Evolutionary conservation across 2,797 vertebrate genomes (phyloP).

Genomic region (Nyctibius grandis): DNA sequence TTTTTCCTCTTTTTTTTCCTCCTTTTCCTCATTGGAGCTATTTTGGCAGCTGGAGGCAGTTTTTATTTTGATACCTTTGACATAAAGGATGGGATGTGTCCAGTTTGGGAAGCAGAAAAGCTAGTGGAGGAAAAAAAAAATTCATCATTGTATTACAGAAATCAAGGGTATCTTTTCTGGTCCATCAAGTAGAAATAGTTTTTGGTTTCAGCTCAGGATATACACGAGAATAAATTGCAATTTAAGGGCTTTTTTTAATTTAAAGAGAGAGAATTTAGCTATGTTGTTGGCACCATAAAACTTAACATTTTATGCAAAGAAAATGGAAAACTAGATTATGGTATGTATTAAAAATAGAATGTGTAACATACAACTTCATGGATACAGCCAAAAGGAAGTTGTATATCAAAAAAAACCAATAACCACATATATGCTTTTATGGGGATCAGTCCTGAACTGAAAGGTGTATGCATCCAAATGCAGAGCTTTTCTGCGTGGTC

Average conservation of each 20-base stretch:
- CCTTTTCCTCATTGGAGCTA: not conserved
- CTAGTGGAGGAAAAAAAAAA: not conserved
- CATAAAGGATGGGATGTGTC: conserved; percentile 30
- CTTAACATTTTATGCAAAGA: not conserved
- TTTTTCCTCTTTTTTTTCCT: too few relatives aligned
- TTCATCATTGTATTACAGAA: not conserved
- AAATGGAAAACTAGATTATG: not conserved
- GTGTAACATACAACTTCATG: not conserved
- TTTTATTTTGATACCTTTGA: conserved; percentile 55
- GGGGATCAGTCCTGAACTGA: not conserved
- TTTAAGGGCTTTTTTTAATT: not conserved
- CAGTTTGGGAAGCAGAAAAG: conserved; percentile 1
- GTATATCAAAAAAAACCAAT: not conserved
- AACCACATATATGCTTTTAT: not conserved
- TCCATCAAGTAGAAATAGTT: not conserved
- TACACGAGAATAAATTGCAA: not conserved
- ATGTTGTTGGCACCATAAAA: not conserved
- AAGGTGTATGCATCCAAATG: not conserved
- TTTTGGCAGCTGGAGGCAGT: conserved; percentile 49
- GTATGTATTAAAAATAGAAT: not conserved
- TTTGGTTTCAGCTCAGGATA: not conserved
- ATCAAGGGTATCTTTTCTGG: not conserved
- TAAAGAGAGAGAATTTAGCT: not conserved
- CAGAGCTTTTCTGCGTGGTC: not conserved
- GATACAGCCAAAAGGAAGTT: not conserved